These are phyloP conservation scores for Prionace glauca DNA, from an alignment of 2,797 vertebrate genomes.

Conservation along the genomic window DNA sequence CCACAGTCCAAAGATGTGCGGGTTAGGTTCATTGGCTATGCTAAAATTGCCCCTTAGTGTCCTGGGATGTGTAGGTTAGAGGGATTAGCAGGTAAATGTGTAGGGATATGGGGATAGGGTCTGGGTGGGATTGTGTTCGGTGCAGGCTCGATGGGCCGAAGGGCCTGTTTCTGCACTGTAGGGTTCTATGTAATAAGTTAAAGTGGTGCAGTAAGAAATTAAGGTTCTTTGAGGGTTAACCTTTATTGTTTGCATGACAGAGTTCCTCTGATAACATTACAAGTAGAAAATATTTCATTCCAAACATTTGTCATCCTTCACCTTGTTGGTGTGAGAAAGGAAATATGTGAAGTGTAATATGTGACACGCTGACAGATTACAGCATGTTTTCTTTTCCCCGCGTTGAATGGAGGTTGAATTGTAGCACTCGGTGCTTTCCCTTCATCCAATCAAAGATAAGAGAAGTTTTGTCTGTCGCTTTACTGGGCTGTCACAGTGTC, in stretches of 20 bases:
- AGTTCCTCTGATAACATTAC: neutral
- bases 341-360: neutral
- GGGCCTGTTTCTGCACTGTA: too few relatives aligned
- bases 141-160: too few relatives aligned
- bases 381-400: neutral
- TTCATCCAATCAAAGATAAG: neutral
- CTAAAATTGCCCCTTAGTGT: too few relatives aligned
- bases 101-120: too few relatives aligned
- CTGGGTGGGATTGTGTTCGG: too few relatives aligned
- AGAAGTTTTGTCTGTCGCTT: neutral
- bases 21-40: too few relatives aligned
- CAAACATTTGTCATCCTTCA: neutral
- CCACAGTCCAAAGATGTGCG: too few relatives aligned
- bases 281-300: neutral
- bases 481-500: neutral
- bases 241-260: neutral
- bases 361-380: neutral
- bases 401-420: neutral
- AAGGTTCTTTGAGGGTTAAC: neutral
- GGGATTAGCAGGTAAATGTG: too few relatives aligned
- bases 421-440: neutral
- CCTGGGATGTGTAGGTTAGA: too few relatives aligned
- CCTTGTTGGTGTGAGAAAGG: neutral
- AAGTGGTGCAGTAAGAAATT: neutral
- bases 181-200: too few relatives aligned